Evolutionary conservation across 2,797 vertebrate genomes (phyloP).

Genomic region (Margarornis squamiger): DNA sequence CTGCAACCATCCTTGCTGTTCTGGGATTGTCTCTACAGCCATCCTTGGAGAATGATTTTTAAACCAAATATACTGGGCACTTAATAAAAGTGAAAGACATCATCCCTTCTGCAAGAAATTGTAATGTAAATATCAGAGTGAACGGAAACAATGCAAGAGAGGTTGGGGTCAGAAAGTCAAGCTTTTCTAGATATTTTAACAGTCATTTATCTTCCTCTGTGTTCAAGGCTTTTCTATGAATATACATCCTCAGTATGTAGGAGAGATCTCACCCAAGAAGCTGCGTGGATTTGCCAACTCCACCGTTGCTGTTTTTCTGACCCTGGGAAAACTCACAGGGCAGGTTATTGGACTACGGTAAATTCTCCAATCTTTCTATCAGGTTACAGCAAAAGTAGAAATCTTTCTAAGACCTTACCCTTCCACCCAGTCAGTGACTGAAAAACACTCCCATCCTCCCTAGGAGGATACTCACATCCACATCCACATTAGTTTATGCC

Average conservation of each 20-base stretch:
- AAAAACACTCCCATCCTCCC: neutral
- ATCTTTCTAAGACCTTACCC: neutral
- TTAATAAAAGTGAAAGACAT: neutral
- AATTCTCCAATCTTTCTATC: neutral
- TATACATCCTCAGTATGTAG: slow-evolving; percentile 92
- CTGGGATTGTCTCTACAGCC: neutral
- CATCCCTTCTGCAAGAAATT: neutral
- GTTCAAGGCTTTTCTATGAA: slow-evolving; percentile 64
- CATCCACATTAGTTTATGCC: neutral
- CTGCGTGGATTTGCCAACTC: slow-evolving; percentile 85
- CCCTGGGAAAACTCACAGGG: slow-evolving; percentile 86
- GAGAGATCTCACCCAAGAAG: slow-evolving; percentile 90
- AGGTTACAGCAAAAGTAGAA: neutral
- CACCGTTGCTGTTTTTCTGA: slow-evolving; percentile 86
- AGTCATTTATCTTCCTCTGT: neutral
- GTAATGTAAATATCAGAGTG: neutral
- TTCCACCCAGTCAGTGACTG: neutral
- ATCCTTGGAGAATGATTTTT: neutral
- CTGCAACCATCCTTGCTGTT: neutral
- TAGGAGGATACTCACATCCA: neutral
- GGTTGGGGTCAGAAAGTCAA: neutral
- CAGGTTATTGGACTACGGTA: slow-evolving; percentile 90
- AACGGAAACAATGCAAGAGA: neutral
- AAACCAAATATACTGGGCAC: neutral
- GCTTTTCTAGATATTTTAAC: neutral